Conservation (phyloP, 2,888 invertebrate genomes). For the Temnothorax unifasciatus region DNA sequence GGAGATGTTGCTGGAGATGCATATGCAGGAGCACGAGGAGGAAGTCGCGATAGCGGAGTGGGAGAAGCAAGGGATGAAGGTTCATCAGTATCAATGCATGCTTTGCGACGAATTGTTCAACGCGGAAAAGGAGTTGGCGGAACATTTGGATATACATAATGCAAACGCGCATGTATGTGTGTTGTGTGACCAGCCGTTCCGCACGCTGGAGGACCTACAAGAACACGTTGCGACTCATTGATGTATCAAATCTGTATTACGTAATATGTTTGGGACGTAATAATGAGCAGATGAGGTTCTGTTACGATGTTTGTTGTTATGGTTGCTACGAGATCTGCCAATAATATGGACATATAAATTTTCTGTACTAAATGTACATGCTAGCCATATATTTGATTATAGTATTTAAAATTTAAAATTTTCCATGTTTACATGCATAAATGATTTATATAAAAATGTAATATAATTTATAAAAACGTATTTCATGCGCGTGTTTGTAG, state of each 20-base stretch:
- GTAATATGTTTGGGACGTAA: background rate
- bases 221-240: slow-evolving; percentile 83
- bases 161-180: slow-evolving; percentile 81
- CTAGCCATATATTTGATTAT: background rate
- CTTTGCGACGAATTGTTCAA: slow-evolving; percentile 82
- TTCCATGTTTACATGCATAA: background rate
- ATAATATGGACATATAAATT: background rate
- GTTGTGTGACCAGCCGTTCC: slow-evolving; percentile 82
- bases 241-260: slow-evolving; percentile 51
- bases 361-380: background rate
- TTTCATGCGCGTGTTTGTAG: background rate
- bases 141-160: slow-evolving; percentile 82
- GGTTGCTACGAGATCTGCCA: background rate
- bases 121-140: slow-evolving; percentile 78
- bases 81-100: slow-evolving; percentile 77
- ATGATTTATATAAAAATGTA: background rate
- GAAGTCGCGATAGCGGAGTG: slow-evolving; percentile 82
- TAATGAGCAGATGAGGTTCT: background rate
- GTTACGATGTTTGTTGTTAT: background rate
- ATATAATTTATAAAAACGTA: slow-evolving; percentile 22
- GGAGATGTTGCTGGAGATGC: slow-evolving; percentile 81
- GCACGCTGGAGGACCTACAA: slow-evolving; percentile 81
- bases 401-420: background rate
- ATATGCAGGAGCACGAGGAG: slow-evolving; percentile 83
- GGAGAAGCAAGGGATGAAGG: slow-evolving; percentile 78